Percentiles rank a stretch among this genome's conserved stretches.
Evolutionary conservation across 2,113 vertebrate species (phyloP).

Genomic region (Bagarius yarrelli): DNA sequence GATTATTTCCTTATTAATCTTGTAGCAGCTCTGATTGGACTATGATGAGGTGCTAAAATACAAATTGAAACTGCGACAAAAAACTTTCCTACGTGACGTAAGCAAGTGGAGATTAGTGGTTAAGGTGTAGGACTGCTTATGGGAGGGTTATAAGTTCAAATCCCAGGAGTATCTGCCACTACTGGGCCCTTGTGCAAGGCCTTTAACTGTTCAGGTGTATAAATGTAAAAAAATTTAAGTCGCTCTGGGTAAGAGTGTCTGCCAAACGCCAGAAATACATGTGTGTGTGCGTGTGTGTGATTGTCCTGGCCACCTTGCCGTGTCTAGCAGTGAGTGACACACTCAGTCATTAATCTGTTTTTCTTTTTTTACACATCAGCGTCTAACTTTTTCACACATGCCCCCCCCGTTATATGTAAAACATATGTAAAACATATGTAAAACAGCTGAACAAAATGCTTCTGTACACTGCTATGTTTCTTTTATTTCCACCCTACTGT

Average conservation of each 20-base stretch:
- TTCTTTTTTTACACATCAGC: conserved; percentile 1
- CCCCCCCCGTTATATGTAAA: too few relatives aligned
- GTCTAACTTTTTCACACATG: too few relatives aligned
- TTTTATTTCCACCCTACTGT: neutral
- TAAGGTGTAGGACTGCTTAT: too few relatives aligned
- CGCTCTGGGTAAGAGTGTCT: too few relatives aligned
- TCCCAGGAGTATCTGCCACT: too few relatives aligned
- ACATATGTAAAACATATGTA: conserved; percentile 12
- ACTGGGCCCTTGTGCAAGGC: too few relatives aligned
- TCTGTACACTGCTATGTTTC: neutral
- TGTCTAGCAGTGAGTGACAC: conserved; percentile 5
- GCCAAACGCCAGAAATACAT: too few relatives aligned
- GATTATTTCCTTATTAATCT: conserved; percentile 16
- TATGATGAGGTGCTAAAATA: conserved; percentile 8
- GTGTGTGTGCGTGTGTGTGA: neutral
- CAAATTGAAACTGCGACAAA: neutral
- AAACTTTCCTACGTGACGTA: too few relatives aligned
- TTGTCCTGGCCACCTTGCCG: neutral
- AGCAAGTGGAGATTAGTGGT: too few relatives aligned
- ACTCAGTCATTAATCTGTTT: neutral
- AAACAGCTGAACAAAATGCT: neutral
- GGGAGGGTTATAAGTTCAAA: too few relatives aligned
- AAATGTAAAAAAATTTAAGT: too few relatives aligned
- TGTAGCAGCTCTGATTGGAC: neutral
- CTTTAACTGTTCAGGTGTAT: too few relatives aligned